These are phyloP conservation scores for Leuciscus waleckii DNA, from an alignment of 2,797 vertebrate species.

Conservation along the genomic window DNA sequence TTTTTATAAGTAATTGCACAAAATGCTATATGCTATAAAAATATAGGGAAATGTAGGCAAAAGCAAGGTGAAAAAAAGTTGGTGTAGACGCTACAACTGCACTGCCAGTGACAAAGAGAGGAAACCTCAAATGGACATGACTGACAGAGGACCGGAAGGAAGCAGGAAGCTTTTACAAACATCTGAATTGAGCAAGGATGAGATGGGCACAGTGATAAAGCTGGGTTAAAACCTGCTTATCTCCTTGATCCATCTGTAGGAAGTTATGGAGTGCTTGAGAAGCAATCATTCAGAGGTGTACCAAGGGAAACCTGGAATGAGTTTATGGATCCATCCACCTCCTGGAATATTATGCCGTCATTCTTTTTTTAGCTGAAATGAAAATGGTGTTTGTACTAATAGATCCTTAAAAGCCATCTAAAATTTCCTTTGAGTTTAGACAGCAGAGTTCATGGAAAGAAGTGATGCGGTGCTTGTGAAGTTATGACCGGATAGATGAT, in stretches of 20 bases:
- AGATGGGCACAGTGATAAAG: constrained; percentile 20
- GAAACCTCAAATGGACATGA: constrained; percentile 8
- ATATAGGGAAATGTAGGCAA: not conserved
- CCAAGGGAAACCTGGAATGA: constrained; percentile 15
- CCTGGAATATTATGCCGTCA: not conserved
- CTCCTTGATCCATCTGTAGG: constrained; percentile 20
- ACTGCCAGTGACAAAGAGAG: not conserved
- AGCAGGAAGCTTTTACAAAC: constrained; percentile 31
- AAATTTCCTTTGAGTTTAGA: constrained; percentile 12
- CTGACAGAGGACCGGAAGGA: constrained; percentile 2
- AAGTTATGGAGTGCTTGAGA: not conserved
- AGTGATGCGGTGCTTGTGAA: not conserved
- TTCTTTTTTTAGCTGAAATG: not conserved
- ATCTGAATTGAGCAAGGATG: not conserved
- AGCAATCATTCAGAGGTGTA: constrained; percentile 23
- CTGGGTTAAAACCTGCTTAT: constrained; percentile 12
- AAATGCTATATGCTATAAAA: not conserved
- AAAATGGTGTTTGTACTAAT: not conserved
- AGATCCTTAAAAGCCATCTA: not conserved
- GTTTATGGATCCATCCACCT: constrained; percentile 11
- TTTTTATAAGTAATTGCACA: not conserved
- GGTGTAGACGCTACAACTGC: not conserved
- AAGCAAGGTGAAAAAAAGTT: not conserved
- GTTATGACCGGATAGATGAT: constrained; percentile 4
- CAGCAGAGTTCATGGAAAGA: not conserved